A percentile compares a stretch with the other conserved stretches of the same genome.
Evolutionary conservation across 2,797 vertebrate species (phyloP).

Genomic region (Tolypeutes matacus): DNA sequence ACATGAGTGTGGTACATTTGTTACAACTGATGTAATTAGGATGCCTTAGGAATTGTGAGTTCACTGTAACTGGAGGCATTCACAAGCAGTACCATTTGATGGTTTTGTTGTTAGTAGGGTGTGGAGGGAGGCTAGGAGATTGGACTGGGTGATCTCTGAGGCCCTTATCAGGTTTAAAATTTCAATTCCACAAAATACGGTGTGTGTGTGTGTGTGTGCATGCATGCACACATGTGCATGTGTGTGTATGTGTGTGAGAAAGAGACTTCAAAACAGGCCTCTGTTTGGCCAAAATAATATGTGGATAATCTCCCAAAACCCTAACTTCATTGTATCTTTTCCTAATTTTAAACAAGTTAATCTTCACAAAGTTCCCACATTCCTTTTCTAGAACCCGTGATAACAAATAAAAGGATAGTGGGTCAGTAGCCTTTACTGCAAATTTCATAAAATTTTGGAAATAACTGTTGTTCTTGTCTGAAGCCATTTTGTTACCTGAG

Average conservation of each 20-base stretch:
- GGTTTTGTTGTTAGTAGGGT: not conserved
- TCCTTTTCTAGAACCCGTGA: constrained; percentile 10
- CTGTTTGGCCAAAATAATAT: constrained; percentile 32
- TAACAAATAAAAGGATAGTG: not conserved
- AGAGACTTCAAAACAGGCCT: not conserved
- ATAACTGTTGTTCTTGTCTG: not conserved
- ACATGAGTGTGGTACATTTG: no score
- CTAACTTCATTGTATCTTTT: not conserved
- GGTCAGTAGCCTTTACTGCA: not conserved
- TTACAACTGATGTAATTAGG: not conserved
- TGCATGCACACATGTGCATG: not conserved
- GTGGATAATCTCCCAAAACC: not conserved
- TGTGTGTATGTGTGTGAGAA: not conserved
- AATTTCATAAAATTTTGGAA: constrained; percentile 14
- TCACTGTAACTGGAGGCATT: not conserved
- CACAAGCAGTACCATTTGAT: not conserved
- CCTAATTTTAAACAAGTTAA: constrained; percentile 8
- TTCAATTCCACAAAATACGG: not conserved
- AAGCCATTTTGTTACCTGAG: not conserved
- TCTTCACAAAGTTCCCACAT: not conserved
- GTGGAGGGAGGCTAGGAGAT: not conserved
- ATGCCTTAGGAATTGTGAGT: constrained; percentile 5
- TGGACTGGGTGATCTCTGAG: not conserved
- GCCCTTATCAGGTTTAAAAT: not conserved
- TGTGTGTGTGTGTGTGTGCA: not conserved